A percentile compares a stretch with the other conserved stretches of the same genome.
phyloP scores from a whole-genome alignment of 2,888 invertebrate genomes.

The Apamea crenata region DNA sequence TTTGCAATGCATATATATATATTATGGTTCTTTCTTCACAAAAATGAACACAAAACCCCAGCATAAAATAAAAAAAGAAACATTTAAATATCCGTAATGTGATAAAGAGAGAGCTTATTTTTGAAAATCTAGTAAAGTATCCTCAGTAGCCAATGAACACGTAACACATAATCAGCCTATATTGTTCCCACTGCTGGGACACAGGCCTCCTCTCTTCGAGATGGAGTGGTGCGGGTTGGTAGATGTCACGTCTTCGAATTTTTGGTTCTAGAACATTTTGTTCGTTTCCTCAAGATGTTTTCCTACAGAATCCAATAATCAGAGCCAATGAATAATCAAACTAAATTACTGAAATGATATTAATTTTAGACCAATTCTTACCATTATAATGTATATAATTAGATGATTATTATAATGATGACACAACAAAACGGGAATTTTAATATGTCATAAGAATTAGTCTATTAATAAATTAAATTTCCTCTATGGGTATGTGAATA shows the following conservation, averaged over 20 bases:
- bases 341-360: background rate
- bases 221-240: too few relatives aligned
- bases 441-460: slow-evolving; percentile 3
- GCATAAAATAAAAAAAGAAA: background rate
- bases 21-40: too few relatives aligned
- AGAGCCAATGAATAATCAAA: background rate
- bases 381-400: background rate
- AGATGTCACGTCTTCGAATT: too few relatives aligned
- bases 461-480: slow-evolving; percentile 7
- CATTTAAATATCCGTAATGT: too few relatives aligned
- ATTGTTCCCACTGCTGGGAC: too few relatives aligned
- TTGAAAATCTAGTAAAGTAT: background rate
- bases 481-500: slow-evolving; percentile 2
- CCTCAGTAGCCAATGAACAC: background rate
- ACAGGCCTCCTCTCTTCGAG: too few relatives aligned
- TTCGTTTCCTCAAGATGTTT: too few relatives aligned
- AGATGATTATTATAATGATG: background rate
- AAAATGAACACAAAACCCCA: background rate
- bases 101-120: too few relatives aligned
- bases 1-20: slow-evolving; percentile 2
- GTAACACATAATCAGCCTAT: too few relatives aligned
- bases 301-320: too few relatives aligned
- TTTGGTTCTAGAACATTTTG: too few relatives aligned
- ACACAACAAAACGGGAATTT: slow-evolving; percentile 12
- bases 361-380: slow-evolving; percentile 1